Conservation (phyloP, 2,888 invertebrate genomes). For the Miltochrista miniata region DNA sequence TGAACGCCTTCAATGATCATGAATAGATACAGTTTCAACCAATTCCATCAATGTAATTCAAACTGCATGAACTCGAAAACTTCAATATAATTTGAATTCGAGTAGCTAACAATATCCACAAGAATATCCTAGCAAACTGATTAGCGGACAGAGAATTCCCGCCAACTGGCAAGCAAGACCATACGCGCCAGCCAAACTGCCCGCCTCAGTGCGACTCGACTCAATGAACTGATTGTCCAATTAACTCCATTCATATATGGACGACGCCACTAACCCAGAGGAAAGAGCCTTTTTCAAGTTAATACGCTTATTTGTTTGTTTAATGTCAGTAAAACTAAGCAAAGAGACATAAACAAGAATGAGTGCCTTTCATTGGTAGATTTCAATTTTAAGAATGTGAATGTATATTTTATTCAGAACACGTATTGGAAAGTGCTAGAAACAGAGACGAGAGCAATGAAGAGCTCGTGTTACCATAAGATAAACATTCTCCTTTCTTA, state of each 20-base stretch:
- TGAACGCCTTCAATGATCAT: too few species aligned
- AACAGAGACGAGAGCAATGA: constrained; percentile 35
- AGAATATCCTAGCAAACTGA: constrained; percentile 57
- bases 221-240: constrained; percentile 75
- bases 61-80: constrained; percentile 12
- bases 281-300: constrained; percentile 59
- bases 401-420: constrained; percentile 24
- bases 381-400: constrained; percentile 21
- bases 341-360: constrained; percentile 7
- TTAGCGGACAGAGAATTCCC: constrained; percentile 54
- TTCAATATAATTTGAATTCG: constrained; percentile 26
- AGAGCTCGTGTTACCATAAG: constrained; percentile 39
- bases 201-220: constrained; percentile 67
- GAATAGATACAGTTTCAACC: neutral
- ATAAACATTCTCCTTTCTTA: constrained; percentile 38
- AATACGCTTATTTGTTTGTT: constrained; percentile 56
- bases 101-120: constrained; percentile 32
- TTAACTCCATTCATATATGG: constrained; percentile 80
- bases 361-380: constrained; percentile 1
- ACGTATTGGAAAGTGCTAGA: constrained; percentile 34
- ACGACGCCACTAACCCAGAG: constrained; percentile 51
- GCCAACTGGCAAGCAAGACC: constrained; percentile 73
- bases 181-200: constrained; percentile 65
- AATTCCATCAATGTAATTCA: constrained; percentile 10
- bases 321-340: constrained; percentile 30